Percentiles rank a stretch among this genome's conserved stretches.
Evolutionary conservation across 1,140 invertebrate genomes (phyloP).

Genomic region (Pomacea maculata): DNA sequence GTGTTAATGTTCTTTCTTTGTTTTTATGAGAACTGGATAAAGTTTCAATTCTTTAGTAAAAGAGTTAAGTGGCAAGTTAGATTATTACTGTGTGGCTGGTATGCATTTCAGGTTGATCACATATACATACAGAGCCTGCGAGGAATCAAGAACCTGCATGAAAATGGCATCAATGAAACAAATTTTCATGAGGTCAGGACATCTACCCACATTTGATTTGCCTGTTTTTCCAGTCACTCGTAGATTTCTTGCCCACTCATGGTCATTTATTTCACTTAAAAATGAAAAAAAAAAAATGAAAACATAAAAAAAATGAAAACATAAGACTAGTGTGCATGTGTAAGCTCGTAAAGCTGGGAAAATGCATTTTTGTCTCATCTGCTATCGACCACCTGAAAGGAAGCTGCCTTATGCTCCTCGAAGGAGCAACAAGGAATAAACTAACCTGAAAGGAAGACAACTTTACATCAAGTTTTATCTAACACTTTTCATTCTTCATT

Average conservation of each 20-base stretch:
- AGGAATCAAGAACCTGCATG: conserved; percentile 72
- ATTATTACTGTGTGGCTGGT: not conserved
- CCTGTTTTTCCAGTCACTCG: too few species aligned
- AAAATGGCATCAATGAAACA: conserved; percentile 70
- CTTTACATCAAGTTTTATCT: not conserved
- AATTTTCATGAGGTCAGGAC: conserved; percentile 72
- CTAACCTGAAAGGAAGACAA: not conserved
- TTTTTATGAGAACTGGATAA: not conserved
- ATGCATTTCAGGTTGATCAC: conserved; percentile 66
- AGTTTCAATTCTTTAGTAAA: not conserved
- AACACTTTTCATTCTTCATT: not conserved
- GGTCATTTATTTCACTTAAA: too few species aligned
- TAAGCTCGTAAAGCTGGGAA: too few species aligned
- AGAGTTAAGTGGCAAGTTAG: not conserved
- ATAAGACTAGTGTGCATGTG: too few species aligned
- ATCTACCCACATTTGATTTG: too few species aligned
- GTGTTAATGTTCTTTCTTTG: not conserved
- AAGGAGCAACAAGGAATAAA: too few species aligned
- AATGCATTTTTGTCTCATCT: too few species aligned
- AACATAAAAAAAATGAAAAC: too few species aligned
- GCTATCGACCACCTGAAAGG: too few species aligned
- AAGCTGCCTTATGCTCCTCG: too few species aligned
- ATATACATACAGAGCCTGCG: conserved; percentile 73
- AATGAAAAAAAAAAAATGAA: too few species aligned
- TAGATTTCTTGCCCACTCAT: too few species aligned